Conservation (phyloP, 2,888 invertebrate species). For the Mesochorus sp. region DNA sequence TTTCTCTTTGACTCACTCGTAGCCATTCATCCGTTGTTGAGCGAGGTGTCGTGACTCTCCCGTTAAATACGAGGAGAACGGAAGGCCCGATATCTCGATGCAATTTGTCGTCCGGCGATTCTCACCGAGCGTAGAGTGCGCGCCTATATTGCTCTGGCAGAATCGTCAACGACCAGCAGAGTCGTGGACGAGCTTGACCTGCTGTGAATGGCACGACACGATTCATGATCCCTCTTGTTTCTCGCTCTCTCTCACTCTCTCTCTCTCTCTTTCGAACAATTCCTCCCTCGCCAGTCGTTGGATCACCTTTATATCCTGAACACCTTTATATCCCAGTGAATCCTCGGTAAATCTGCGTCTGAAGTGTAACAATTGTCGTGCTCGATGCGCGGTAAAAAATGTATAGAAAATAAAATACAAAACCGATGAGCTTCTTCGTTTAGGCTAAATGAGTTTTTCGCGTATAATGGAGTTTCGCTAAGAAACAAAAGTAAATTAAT, state of each 20-base stretch:
- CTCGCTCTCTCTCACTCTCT: background rate
- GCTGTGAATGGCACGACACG: slow-evolving; percentile 55
- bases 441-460: no score
- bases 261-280: slow-evolving; percentile 19
- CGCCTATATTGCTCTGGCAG: background rate
- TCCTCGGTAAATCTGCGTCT: no score
- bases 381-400: no score
- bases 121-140: slow-evolving; percentile 36
- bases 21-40: slow-evolving; percentile 47
- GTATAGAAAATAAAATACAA: no score
- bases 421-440: no score
- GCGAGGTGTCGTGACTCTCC: slow-evolving; percentile 58
- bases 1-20: background rate
- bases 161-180: slow-evolving; percentile 18
- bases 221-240: slow-evolving; percentile 13
- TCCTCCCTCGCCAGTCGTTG: slow-evolving; percentile 34
- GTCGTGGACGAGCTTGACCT: slow-evolving; percentile 47
- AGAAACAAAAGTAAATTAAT: no score
- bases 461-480: no score
- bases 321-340: no score
- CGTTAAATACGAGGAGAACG: slow-evolving; percentile 61
- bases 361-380: no score
- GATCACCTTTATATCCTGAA: slow-evolving; percentile 7
- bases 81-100: slow-evolving; percentile 56
- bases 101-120: slow-evolving; percentile 62